phyloP scores from a whole-genome alignment of 2,797 vertebrate species.

The Rhinella marina region DNA sequence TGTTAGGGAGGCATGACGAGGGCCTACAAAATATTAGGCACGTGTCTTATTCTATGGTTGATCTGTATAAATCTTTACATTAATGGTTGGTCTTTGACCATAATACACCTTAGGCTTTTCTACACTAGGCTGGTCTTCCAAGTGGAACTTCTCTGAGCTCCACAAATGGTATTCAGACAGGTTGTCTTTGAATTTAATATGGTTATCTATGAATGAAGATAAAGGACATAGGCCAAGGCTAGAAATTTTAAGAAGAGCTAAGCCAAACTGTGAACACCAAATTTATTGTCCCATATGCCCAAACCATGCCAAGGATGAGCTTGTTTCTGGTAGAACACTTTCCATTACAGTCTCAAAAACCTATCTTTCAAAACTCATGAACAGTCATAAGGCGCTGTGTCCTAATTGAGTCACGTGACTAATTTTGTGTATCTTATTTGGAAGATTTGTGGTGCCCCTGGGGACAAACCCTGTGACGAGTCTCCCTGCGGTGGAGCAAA shows the following conservation, averaged over 20 bases:
- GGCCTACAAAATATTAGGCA: too few species aligned
- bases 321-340: too few species aligned
- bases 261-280: too few species aligned
- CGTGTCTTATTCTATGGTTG: too few species aligned
- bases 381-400: not conserved
- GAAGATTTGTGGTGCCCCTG: conserved; percentile 68
- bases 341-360: too few species aligned
- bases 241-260: too few species aligned
- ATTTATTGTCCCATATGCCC: too few species aligned
- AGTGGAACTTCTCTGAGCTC: not conserved
- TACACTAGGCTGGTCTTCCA: not conserved
- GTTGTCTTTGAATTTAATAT: not conserved
- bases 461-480: conserved; percentile 72
- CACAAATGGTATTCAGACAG: not conserved
- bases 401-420: not conserved
- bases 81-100: not conserved
- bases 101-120: not conserved
- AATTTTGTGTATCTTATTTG: not conserved
- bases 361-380: not conserved
- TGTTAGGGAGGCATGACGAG: too few species aligned
- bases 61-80: too few species aligned
- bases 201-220: too few species aligned
- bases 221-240: too few species aligned
- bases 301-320: too few species aligned
- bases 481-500: conserved; percentile 79